A percentile compares a stretch with the other conserved stretches of the same genome.
phyloP scores from a whole-genome alignment of 2,888 invertebrate species.

The Punctoribates punctum region DNA sequence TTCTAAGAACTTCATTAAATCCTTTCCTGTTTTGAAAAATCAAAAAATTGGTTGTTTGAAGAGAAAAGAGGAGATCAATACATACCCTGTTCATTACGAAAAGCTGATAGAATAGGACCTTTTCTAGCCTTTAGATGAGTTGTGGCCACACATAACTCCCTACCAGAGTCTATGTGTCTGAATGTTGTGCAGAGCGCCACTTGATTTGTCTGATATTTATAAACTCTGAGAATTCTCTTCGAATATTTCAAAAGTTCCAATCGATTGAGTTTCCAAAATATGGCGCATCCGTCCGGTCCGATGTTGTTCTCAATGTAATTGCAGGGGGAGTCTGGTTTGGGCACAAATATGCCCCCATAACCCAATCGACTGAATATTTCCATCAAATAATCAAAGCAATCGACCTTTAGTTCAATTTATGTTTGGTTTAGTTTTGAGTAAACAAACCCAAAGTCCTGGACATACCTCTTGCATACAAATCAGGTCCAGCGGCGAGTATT shows the following conservation, averaged over 20 bases:
- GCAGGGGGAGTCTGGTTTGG: constrained; percentile 74
- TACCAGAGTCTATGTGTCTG: constrained; percentile 46
- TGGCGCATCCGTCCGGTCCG: constrained; percentile 74
- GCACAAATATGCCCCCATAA: constrained; percentile 66
- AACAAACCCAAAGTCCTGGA: not conserved
- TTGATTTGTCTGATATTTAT: constrained; percentile 70
- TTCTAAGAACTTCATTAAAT: constrained; percentile 61
- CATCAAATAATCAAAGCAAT: constrained; percentile 67
- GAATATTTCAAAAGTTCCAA: constrained; percentile 62
- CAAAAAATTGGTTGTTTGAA: not conserved
- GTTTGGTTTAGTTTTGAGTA: not conserved
- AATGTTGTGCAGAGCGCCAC: constrained; percentile 52
- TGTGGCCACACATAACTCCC: constrained; percentile 64
- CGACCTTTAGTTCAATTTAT: constrained; percentile 61
- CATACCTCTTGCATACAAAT: constrained; percentile 61
- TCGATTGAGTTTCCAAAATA: constrained; percentile 65
- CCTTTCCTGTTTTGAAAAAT: constrained; percentile 54
- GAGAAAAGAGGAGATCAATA: not conserved
- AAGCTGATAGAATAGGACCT: constrained; percentile 64
- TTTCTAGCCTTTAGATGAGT: constrained; percentile 71
- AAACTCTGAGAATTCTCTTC: constrained; percentile 65
- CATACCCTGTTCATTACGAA: constrained; percentile 66
- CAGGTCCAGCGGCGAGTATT: constrained; percentile 63
- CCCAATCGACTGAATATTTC: constrained; percentile 63
- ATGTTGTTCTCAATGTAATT: constrained; percentile 67